Conservation (phyloP, 2,888 invertebrate genomes). For the Margaritifera margaritifera region DNA sequence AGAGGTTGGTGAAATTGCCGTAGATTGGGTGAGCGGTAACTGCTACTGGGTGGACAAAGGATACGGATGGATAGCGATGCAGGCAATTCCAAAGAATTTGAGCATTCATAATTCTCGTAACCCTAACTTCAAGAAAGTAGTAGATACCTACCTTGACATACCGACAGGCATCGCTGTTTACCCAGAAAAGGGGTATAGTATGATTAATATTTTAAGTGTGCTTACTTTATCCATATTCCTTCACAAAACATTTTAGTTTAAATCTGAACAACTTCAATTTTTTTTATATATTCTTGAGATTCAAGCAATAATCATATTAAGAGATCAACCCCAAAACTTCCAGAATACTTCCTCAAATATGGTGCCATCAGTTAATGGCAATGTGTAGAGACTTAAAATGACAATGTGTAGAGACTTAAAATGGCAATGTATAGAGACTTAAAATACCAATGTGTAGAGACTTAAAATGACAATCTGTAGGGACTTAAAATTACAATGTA, state of each 20-base stretch:
- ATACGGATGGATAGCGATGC: slow-evolving; percentile 34
- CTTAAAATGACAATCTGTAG: no score
- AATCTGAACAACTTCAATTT: no score
- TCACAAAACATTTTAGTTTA: background rate
- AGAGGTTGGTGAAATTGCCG: slow-evolving; percentile 26
- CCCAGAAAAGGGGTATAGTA: slow-evolving; percentile 17
- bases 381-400: no score
- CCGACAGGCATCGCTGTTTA: slow-evolving; percentile 27
- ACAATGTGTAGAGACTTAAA: no score
- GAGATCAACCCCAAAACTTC: no score
- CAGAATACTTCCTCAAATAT: no score
- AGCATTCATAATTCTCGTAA: slow-evolving; percentile 4
- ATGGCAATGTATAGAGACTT: no score
- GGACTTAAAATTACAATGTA: no score
- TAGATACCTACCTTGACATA: slow-evolving; percentile 19
- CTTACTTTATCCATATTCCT: background rate
- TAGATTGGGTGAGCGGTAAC: slow-evolving; percentile 28
- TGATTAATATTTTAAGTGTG: background rate
- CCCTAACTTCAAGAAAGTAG: slow-evolving; percentile 11
- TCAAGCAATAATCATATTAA: no score
- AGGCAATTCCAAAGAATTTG: slow-evolving; percentile 11
- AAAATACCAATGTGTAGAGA: no score
- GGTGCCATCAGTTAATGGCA: no score
- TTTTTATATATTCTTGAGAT: no score
- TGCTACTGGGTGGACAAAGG: slow-evolving; percentile 30